These are phyloP conservation scores for Romanomermis culicivorax DNA, from an alignment of 2,888 invertebrate genomes.

Conservation along the genomic window DNA sequence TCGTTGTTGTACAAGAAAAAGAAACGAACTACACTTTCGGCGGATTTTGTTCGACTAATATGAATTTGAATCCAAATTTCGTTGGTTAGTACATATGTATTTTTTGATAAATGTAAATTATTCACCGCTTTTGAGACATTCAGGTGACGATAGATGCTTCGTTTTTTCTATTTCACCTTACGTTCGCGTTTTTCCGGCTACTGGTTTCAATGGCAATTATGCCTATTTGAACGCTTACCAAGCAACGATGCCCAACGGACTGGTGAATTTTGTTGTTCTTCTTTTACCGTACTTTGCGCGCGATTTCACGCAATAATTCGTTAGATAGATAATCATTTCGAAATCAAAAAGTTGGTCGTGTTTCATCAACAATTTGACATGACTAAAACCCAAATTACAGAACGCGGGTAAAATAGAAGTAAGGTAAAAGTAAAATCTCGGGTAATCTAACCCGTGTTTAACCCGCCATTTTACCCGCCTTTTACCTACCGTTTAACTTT, in stretches of 20 bases:
- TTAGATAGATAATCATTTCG: too few relatives aligned
- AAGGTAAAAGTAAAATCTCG: too few relatives aligned
- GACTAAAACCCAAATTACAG: too few relatives aligned
- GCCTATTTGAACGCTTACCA: conserved; percentile 77
- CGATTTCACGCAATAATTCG: too few relatives aligned
- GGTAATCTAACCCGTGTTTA: too few relatives aligned
- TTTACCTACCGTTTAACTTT: too few relatives aligned
- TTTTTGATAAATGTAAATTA: not conserved
- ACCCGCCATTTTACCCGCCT: too few relatives aligned
- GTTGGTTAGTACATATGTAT: not conserved
- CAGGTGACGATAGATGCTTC: conserved; percentile 50
- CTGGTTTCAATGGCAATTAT: conserved; percentile 65
- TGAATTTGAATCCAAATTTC: conserved; percentile 4
- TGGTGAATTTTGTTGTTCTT: conserved; percentile 33
- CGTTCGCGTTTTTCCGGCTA: conserved; percentile 52
- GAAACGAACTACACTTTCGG: conserved; percentile 59
- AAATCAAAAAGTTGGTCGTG: too few relatives aligned
- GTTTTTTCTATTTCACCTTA: conserved; percentile 60
- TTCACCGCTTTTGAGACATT: too few relatives aligned
- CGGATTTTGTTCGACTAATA: conserved; percentile 48
- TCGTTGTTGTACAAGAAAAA: conserved; percentile 52
- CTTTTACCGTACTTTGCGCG: too few relatives aligned
- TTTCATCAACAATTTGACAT: too few relatives aligned
- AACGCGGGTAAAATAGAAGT: too few relatives aligned
- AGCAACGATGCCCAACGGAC: conserved; percentile 76